phyloP scores from a whole-genome alignment of 2,888 invertebrate genomes.

The Syrista parreyssii region DNA sequence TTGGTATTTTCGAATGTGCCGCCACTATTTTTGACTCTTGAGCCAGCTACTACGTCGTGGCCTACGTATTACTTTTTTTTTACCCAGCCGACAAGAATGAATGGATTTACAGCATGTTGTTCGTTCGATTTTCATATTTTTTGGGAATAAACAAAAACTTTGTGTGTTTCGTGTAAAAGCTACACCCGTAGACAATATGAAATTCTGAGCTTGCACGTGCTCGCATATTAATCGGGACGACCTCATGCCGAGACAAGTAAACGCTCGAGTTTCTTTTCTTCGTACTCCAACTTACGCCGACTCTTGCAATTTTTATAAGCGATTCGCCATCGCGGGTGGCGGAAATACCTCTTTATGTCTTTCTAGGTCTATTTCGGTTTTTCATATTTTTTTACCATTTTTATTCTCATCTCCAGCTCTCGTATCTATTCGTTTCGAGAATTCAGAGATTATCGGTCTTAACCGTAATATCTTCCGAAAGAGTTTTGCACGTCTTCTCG shows the following conservation, averaged over 20 bases:
- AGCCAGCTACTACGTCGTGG: not conserved
- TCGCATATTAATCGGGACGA: constrained; percentile 16
- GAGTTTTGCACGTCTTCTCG: not conserved
- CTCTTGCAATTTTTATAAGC: not conserved
- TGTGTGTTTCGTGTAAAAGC: not conserved
- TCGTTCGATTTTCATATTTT: not conserved
- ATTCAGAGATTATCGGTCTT: not conserved
- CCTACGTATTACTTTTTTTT: constrained; percentile 1
- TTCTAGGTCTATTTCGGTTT: not conserved
- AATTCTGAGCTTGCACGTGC: not conserved
- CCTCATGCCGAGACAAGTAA: constrained; percentile 32
- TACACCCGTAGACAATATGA: not conserved
- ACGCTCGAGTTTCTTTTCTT: not conserved
- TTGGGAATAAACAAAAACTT: not conserved
- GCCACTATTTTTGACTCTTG: constrained; percentile 52
- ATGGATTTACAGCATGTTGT: not conserved
- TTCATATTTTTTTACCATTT: not conserved
- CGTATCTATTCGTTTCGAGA: not conserved
- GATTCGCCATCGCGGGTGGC: not conserved
- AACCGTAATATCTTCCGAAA: not conserved
- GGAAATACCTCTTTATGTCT: not conserved
- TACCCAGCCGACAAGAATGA: not conserved
- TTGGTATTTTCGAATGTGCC: constrained; percentile 58
- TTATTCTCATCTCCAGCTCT: not conserved
- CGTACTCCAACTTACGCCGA: not conserved